Evolutionary conservation across 2,888 invertebrate species (phyloP).

Genomic region (Venustoraphidia nigricollis): DNA sequence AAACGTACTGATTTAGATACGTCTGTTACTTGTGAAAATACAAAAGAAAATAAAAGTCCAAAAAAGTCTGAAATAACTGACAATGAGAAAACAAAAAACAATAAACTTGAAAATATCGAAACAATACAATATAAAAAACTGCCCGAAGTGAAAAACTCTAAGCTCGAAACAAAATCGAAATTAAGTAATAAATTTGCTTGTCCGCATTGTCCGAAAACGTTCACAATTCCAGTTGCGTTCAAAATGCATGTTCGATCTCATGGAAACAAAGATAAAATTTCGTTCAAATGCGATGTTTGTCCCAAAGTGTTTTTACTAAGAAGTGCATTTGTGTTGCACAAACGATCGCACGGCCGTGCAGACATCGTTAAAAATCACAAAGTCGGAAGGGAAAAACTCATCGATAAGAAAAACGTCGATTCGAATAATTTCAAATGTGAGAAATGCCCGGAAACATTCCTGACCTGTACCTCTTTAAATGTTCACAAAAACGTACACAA

Average conservation of each 20-base stretch:
- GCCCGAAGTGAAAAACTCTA: not conserved
- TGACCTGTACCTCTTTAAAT: too few species aligned
- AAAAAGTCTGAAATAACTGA: not conserved
- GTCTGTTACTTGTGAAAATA: not conserved
- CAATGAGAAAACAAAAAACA: not conserved
- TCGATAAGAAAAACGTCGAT: not conserved
- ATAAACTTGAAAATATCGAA: not conserved
- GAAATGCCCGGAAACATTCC: slow-evolving; percentile 1
- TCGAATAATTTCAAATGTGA: not conserved
- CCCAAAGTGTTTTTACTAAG: slow-evolving; percentile 18
- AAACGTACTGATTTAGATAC: not conserved
- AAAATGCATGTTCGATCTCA: slow-evolving; percentile 24
- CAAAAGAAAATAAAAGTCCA: not conserved
- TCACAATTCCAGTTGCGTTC: slow-evolving; percentile 24
- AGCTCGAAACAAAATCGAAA: slow-evolving; percentile 10
- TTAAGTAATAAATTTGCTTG: slow-evolving; percentile 17
- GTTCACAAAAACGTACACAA: too few species aligned
- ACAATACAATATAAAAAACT: not conserved
- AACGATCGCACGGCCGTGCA: slow-evolving; percentile 16
- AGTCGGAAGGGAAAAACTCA: not conserved
- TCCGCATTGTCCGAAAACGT: slow-evolving; percentile 23
- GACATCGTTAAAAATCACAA: not conserved
- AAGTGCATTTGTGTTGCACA: slow-evolving; percentile 16
- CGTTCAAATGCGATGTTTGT: slow-evolving; percentile 20
- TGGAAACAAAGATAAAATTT: slow-evolving; percentile 11